A percentile compares a stretch with the other conserved stretches of the same genome.
phyloP scores from a whole-genome alignment of 2,113 vertebrate species.

The Butorides virescens region DNA sequence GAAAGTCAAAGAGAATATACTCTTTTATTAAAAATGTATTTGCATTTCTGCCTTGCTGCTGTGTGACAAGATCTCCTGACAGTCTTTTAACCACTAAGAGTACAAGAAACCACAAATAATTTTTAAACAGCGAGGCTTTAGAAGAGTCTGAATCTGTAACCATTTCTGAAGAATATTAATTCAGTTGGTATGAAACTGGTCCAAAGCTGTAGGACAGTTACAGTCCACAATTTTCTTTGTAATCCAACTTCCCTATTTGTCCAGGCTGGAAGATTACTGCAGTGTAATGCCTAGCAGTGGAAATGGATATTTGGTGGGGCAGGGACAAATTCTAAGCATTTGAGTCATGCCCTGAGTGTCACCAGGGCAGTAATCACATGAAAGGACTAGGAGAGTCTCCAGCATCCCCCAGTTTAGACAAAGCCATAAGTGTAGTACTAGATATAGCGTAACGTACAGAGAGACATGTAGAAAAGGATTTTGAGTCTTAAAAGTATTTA shows the following conservation, averaged over 20 bases:
- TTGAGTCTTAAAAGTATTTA: not conserved
- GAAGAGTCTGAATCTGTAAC: not conserved
- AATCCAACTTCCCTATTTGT: not conserved
- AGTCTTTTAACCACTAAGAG: not conserved
- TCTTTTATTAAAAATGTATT: not conserved
- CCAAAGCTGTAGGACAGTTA: not conserved
- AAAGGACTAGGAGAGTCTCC: not conserved
- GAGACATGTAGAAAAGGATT: not conserved
- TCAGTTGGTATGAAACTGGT: not conserved
- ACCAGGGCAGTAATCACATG: not conserved
- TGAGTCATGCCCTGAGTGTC: not conserved
- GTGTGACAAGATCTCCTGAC: not conserved
- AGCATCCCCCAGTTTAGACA: not conserved
- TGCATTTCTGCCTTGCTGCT: not conserved
- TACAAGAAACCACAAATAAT: not conserved
- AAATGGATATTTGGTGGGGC: not conserved
- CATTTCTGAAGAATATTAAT: not conserved
- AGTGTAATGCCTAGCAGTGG: not conserved
- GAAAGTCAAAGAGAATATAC: not conserved
- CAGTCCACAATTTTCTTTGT: not conserved
- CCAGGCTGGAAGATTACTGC: not conserved
- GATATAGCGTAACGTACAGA: not conserved
- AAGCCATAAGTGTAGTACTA: not conserved
- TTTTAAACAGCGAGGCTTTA: not conserved
- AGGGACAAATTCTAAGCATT: not conserved